These are phyloP conservation scores for Centropus bengalensis DNA, from an alignment of 2,113 vertebrate genomes.

Conservation along the genomic window DNA sequence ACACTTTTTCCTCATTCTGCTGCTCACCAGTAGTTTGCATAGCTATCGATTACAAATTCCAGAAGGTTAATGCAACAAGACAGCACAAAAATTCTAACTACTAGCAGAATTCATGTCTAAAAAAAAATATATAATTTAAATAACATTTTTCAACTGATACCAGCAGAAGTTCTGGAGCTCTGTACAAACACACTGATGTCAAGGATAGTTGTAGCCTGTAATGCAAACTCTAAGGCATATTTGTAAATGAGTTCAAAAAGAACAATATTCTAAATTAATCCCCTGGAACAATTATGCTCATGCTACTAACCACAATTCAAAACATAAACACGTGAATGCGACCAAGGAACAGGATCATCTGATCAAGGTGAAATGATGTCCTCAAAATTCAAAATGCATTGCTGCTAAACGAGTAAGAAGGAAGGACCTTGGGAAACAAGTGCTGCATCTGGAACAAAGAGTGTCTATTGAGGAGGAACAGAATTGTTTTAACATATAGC, in stretches of 20 bases:
- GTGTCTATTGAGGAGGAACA: not conserved
- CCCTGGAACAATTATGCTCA: not conserved
- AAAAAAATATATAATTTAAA: not conserved
- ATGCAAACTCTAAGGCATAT: not conserved
- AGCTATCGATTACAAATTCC: not conserved
- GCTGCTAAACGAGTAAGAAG: not conserved
- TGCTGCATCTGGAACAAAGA: not conserved
- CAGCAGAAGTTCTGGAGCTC: not conserved
- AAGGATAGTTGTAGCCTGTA: not conserved
- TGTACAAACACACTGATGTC: not conserved
- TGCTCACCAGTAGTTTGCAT: not conserved
- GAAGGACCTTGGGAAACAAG: not conserved
- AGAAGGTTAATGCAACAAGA: not conserved
- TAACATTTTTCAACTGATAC: not conserved
- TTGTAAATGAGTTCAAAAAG: not conserved
- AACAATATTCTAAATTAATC: not conserved
- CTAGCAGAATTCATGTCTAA: not conserved
- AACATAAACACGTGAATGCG: not conserved
- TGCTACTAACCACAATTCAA: not conserved
- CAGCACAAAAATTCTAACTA: not conserved
- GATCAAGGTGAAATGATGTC: not conserved
- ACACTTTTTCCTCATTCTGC: not conserved
- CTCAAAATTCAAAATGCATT: not conserved
- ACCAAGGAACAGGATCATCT: not conserved
- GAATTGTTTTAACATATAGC: not conserved